phyloP scores from a whole-genome alignment of 2,113 vertebrate species.

The Bagarius yarrelli region DNA sequence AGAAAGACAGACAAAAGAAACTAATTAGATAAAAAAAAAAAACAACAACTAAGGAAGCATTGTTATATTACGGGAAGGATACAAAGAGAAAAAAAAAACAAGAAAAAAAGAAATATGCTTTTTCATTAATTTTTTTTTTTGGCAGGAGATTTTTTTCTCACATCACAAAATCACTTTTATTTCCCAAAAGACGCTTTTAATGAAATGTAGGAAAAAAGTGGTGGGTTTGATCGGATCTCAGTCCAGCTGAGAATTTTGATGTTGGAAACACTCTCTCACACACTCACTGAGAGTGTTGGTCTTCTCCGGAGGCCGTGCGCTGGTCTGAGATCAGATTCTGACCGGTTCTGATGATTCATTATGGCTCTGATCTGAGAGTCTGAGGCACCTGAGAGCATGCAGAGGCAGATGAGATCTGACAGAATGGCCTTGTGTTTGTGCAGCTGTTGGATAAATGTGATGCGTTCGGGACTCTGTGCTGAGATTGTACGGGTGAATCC shows the following conservation, averaged over 20 bases:
- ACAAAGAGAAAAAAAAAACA: not conserved
- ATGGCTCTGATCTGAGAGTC: not conserved
- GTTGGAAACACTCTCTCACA: not conserved
- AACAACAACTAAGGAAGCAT: not conserved
- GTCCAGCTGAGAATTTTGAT: not conserved
- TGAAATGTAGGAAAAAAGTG: not conserved
- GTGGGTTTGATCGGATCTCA: not conserved
- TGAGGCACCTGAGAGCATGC: not conserved
- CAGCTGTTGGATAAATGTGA: slow-evolving; percentile 48
- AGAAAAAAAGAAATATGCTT: not conserved
- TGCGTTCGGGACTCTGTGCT: not conserved
- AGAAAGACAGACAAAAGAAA: not conserved
- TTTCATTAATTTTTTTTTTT: too few species aligned
- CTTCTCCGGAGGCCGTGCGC: not conserved
- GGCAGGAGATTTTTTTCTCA: not conserved
- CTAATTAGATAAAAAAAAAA: not conserved
- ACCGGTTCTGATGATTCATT: not conserved
- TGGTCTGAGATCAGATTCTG: not conserved
- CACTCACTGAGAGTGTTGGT: not conserved
- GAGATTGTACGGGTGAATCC: slow-evolving; percentile 42
- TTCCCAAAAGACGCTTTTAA: not conserved
- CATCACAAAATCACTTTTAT: not conserved
- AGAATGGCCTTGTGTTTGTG: slow-evolving; percentile 39
- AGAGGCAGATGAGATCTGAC: slow-evolving; percentile 27
- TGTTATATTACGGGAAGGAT: not conserved